Conservation (phyloP, 2,113 vertebrate genomes). For the Ivindomyrus marchei region DNA sequence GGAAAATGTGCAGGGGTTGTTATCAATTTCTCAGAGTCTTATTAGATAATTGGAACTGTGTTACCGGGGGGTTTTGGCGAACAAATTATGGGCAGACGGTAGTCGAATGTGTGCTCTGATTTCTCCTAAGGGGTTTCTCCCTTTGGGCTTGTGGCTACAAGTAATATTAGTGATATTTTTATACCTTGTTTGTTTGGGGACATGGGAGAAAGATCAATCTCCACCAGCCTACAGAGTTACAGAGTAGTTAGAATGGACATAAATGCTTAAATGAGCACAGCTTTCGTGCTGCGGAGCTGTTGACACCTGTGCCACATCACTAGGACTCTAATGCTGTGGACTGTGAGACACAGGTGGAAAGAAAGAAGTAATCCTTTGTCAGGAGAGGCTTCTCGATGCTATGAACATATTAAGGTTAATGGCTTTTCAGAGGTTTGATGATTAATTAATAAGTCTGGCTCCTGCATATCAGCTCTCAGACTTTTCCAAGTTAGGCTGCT, state of each 20-base stretch:
- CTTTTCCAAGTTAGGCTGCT: background rate
- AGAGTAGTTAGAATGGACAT: background rate
- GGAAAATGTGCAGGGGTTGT: background rate
- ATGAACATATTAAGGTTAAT: background rate
- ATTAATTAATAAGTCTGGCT: background rate
- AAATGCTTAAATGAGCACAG: background rate
- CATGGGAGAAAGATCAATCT: background rate
- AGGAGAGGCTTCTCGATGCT: background rate
- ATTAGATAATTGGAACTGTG: no score
- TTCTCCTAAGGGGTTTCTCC: background rate
- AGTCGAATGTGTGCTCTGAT: background rate
- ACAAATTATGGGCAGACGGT: background rate
- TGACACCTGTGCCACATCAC: background rate
- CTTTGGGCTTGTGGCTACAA: background rate
- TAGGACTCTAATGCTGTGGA: background rate
- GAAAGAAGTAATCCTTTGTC: background rate
- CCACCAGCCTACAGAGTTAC: background rate
- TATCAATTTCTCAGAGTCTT: conserved; percentile 1
- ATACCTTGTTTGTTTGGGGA: background rate
- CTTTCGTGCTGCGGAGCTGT: background rate
- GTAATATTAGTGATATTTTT: conserved; percentile 7
- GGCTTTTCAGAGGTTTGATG: background rate
- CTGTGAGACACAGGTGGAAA: background rate
- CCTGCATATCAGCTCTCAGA: background rate
- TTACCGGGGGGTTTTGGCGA: background rate